Base-by-base conservation (phyloP, 2,888 invertebrate genomes). In the Epicampocera succincta region DNA sequence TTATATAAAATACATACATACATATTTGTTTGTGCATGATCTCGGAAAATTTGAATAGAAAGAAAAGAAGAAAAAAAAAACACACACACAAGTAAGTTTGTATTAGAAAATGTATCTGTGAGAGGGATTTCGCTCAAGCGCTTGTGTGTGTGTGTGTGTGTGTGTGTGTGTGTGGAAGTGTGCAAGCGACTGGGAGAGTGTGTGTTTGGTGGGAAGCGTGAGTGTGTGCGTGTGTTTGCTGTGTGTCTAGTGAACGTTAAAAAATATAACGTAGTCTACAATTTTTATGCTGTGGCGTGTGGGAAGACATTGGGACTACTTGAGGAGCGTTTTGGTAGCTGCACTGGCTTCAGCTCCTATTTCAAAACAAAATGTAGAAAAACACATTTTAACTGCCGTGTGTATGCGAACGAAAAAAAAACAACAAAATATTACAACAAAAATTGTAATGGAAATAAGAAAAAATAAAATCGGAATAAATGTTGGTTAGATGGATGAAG, bases 301-400 rank as follows among this genome's bases (percentile, higher is more conserved):
- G 90, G 90, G 90, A 89, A 90, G 90, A 90, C 90, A 88, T 90
- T 89, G 90, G 90, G 90, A 90, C 90, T 90, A 90, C 90, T 90
- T 89, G 90, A 90, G 90, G 90, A 90, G 90, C 90, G 90, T 90
- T 89, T 89, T 90, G 90, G 90, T 90, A 90, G 90, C 90, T 90
- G 90, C 90, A 90, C 90, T 90, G 90, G 89, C 90, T 90, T 90
- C 90, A 90, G 90, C 90, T 90, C 90, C 90, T 88, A 90, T 90
- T 90, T 89, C 89, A 88, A 85, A 89, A 89, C 89, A 89, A 87
- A 89, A 89, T 89, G 89, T 88, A 89, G 88, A 89, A 88, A 89
- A 88, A 88, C 88, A 89, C 89, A 88, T 88, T 88, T 87, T 87
- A 88, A 89, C 88, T 88, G 88, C 89, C 86, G 88, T 88, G 81